Base-by-base conservation (phyloP, 1,140 invertebrate genomes). In the Lutraria rhynchaena region DNA sequence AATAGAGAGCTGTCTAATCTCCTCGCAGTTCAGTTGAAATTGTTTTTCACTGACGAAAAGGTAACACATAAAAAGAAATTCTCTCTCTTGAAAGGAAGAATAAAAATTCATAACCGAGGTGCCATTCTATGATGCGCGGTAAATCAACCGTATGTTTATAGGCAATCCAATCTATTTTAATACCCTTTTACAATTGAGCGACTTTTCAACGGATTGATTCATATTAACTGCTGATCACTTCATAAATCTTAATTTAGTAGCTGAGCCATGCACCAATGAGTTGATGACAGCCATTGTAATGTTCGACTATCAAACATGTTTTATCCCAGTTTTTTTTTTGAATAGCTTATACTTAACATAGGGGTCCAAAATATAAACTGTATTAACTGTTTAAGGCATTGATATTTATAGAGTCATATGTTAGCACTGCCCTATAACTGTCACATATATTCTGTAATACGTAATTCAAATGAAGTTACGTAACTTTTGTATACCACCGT, bases 131-230 rank as follows among this genome's bases (percentile, higher is more conserved):
- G 37, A 27, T 51, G 63, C 19, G n/a, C 46, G 19, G 31, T 22
- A 65, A 77, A 77, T 77, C 75, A 77, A 51, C 29, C 61, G 35
- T 46, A 57, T 31, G 51, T 67, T 51, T 49, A 67, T 67, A 24
- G 61, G 46, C 49, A 49, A 65, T 51, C 49, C 75, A 77, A 67
- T 77, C 60, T 65, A 65, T 67, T 77, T 77, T 65, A 77, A 65
- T 77, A 67, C 63, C 33, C 60, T 35, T 53, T 77, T 67, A 77
- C 75, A 77, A 77, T 77, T 55, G 61, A 65, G 46, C 44, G 61
- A 63, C 29, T 65, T 63, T 77, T 77, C 22, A 41, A 46, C 46
- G n/a, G 44, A 0, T 24, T 67, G 19, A 57, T 24, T 22, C 29
- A 67, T 65, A 77, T 77, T 24, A 77, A 77, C 11, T 65, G 33